These are phyloP conservation scores for Drosophila emarginata DNA, from an alignment of 2,888 invertebrate genomes.

Conservation along the genomic window DNA sequence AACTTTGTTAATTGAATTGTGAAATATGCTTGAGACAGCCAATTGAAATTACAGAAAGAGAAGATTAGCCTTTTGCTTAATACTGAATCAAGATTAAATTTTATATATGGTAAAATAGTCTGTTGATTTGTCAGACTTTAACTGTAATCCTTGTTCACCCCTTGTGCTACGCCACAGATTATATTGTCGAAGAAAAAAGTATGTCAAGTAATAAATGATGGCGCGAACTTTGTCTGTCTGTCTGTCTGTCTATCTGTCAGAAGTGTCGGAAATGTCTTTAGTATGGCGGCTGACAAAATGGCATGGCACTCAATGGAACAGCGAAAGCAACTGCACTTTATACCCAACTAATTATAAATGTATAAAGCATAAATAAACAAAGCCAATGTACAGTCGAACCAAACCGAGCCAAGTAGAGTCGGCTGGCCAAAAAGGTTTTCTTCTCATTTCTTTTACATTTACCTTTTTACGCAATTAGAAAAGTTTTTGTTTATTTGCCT, in stretches of 20 bases:
- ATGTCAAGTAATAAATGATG: conserved; percentile 49
- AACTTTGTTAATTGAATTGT: too few relatives aligned
- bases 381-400: background rate
- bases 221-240: background rate
- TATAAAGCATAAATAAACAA: conserved; percentile 57
- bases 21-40: background rate
- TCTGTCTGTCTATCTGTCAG: too few relatives aligned
- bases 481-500: conserved; percentile 25
- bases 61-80: background rate
- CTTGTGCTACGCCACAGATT: background rate
- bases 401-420: background rate
- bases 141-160: background rate
- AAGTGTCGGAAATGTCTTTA: background rate
- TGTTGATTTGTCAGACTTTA: background rate
- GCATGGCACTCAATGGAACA: conserved; percentile 11
- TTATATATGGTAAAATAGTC: conserved; percentile 1
- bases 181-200: conserved; percentile 23
- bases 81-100: background rate
- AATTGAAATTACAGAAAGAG: background rate
- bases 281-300: conserved; percentile 29
- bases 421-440: conserved; percentile 19
- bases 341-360: conserved; percentile 65
- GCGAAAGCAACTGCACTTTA: conserved; percentile 41
- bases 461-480: conserved; percentile 28
- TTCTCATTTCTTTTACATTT: background rate